These are phyloP conservation scores for Smutsia temminckii DNA, from an alignment of 2,797 vertebrate species.

Conservation along the genomic window DNA sequence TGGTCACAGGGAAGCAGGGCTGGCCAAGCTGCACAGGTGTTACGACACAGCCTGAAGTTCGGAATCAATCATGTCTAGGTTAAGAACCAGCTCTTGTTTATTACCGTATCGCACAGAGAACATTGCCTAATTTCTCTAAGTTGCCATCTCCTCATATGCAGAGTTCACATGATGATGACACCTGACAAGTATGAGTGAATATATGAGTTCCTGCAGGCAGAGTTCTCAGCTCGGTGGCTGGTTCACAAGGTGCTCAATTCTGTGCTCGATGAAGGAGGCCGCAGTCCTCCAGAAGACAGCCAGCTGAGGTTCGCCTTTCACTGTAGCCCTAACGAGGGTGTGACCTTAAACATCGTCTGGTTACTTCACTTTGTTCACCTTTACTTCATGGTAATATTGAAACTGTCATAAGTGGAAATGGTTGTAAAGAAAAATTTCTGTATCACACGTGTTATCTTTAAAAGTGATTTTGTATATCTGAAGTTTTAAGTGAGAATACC, in stretches of 20 bases:
- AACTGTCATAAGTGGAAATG: background rate
- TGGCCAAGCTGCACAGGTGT: background rate
- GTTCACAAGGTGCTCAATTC: background rate
- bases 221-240: background rate
- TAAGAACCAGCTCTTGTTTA: background rate
- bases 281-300: background rate
- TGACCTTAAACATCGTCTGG: background rate
- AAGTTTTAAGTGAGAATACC: background rate
- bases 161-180: background rate
- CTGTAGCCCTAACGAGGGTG: background rate
- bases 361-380: background rate
- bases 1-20: background rate
- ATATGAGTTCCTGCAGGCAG: background rate
- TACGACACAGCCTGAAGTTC: background rate
- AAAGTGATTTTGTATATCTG: background rate
- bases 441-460: background rate
- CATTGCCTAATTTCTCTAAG: background rate
- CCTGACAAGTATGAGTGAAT: background rate
- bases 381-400: background rate
- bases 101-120: background rate
- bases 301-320: background rate
- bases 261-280: too few relatives aligned
- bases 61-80: accelerated
- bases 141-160: background rate
- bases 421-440: background rate